A percentile compares a stretch with the other conserved stretches of the same genome.
phyloP scores from a whole-genome alignment of 2,113 vertebrate genomes.

The Takifugu bimaculatus region DNA sequence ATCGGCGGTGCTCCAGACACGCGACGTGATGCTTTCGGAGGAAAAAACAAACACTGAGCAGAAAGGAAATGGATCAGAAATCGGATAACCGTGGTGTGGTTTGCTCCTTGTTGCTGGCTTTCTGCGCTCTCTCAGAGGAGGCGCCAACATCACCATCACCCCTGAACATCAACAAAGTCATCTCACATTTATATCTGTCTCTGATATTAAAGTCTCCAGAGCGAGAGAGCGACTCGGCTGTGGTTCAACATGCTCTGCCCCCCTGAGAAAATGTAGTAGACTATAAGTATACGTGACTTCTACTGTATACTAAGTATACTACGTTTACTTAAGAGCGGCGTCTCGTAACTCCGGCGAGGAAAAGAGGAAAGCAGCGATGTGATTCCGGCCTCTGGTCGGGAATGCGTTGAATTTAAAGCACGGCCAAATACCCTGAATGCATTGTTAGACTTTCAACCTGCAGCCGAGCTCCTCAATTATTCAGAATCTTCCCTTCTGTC shows the following conservation, averaged over 20 bases:
- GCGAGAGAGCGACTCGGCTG: not conserved
- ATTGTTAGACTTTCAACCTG: slow-evolving; percentile 52
- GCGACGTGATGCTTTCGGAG: too few species aligned
- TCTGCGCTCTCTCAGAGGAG: too few species aligned
- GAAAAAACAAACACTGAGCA: too few species aligned
- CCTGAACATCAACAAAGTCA: too few species aligned
- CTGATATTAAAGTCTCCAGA: not conserved
- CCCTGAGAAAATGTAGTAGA: slow-evolving; percentile 79
- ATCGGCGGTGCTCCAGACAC: too few species aligned
- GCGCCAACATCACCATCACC: too few species aligned
- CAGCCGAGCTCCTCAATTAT: slow-evolving; percentile 53
- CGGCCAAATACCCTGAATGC: slow-evolving; percentile 33
- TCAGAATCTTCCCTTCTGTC: slow-evolving; percentile 46
- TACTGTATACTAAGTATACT: slow-evolving; percentile 81
- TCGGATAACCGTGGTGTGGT: too few species aligned
- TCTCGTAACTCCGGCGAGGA: slow-evolving; percentile 8
- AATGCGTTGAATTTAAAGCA: slow-evolving; percentile 43
- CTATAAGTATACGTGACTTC: slow-evolving; percentile 76
- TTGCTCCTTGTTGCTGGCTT: too few species aligned
- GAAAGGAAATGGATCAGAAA: too few species aligned
- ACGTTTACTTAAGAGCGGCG: slow-evolving; percentile 75
- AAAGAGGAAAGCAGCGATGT: slow-evolving; percentile 1
- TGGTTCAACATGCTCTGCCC: slow-evolving; percentile 28
- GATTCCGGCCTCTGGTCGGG: slow-evolving; percentile 7
- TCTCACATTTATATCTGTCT: too few species aligned